Conservation (phyloP, 2,113 vertebrate species). For the Platysternon megacephalum region DNA sequence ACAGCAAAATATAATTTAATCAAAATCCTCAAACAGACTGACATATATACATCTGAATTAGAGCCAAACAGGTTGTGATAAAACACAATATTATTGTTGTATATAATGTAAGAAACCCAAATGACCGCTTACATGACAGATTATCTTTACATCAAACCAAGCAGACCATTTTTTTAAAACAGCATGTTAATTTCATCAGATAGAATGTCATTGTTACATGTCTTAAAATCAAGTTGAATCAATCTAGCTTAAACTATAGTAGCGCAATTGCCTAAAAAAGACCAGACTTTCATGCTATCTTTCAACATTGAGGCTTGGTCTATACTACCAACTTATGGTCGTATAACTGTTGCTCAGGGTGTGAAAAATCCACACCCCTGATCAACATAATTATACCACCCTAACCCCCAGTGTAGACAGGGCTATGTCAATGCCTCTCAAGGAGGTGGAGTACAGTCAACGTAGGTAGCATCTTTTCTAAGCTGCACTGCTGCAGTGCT, state of each 20-base stretch:
- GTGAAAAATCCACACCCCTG: neutral
- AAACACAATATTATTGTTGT: neutral
- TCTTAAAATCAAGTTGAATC: slow-evolving; percentile 12
- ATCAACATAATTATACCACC: too few relatives aligned
- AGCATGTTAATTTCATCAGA: neutral
- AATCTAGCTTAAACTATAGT: neutral
- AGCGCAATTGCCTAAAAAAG: neutral
- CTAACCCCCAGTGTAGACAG: too few relatives aligned
- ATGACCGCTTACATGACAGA: neutral
- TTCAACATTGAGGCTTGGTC: neutral
- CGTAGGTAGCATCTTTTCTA: too few relatives aligned
- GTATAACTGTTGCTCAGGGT: neutral
- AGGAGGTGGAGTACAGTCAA: too few relatives aligned
- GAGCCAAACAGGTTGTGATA: neutral
- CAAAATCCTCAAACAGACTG: neutral
- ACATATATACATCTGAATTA: neutral
- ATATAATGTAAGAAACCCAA: neutral
- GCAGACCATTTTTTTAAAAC: neutral
- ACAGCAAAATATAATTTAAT: neutral
- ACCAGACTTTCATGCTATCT: neutral
- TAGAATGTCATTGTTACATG: neutral
- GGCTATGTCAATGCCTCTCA: too few relatives aligned
- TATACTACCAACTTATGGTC: neutral
- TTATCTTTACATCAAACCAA: neutral
- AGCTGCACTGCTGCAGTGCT: too few relatives aligned